Conservation (phyloP, 2,888 invertebrate species). For the Aspidiotus destructor region DNA sequence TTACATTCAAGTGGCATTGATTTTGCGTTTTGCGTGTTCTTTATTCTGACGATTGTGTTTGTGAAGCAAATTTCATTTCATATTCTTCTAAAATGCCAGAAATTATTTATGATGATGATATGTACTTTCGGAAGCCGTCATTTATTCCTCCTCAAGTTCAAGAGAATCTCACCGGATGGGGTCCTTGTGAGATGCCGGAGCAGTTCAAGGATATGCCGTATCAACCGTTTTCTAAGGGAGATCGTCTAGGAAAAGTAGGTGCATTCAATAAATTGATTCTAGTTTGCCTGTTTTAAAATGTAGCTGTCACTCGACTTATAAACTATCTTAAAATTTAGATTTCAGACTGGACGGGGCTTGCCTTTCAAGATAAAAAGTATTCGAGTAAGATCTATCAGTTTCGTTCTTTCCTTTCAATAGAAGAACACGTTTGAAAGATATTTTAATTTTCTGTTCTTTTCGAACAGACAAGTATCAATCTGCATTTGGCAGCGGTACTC, state of each 20-base stretch:
- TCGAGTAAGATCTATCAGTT: slow-evolving; percentile 55
- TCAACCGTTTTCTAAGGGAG: slow-evolving; percentile 97
- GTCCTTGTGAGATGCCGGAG: slow-evolving; percentile 87
- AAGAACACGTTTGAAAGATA: not conserved
- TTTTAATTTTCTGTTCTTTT: not conserved
- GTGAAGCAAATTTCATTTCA: not conserved
- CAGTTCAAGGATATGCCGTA: slow-evolving; percentile 95
- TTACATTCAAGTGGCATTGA: no score
- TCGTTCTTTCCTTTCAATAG: not conserved
- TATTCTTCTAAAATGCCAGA: slow-evolving; percentile 14
- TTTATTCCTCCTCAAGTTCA: slow-evolving; percentile 66
- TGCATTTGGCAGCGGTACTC: slow-evolving; percentile 86
- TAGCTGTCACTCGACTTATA: not conserved
- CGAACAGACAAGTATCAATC: slow-evolving; percentile 75
- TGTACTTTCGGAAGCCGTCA: slow-evolving; percentile 41
- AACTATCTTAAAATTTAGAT: slow-evolving; percentile 45
- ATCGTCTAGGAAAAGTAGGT: slow-evolving; percentile 87
- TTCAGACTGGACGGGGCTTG: slow-evolving; percentile 95
- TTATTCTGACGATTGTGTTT: no score
- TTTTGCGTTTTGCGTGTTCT: no score
- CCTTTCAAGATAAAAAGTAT: slow-evolving; percentile 86
- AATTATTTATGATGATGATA: slow-evolving; percentile 31
- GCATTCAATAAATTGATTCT: not conserved
- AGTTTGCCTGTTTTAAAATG: no score
- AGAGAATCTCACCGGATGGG: slow-evolving; percentile 89